Evolutionary conservation across 2,113 vertebrate genomes (phyloP).

Genomic region (Silurus asotus): DNA sequence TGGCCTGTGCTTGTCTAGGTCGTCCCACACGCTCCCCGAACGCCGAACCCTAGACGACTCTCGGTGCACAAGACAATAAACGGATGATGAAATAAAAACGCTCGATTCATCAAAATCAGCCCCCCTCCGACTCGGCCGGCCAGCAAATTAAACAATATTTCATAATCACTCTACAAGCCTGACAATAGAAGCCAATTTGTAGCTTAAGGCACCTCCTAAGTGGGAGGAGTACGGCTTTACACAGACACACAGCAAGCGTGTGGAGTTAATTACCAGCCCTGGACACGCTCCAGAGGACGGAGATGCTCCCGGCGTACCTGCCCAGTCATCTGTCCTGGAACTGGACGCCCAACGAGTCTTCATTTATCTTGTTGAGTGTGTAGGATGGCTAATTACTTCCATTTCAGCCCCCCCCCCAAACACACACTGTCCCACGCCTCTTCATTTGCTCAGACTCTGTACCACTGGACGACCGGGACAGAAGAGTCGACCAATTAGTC

Average conservation of each 20-base stretch:
- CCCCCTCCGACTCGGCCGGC: slow-evolving; percentile 70
- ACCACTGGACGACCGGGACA: slow-evolving; percentile 76
- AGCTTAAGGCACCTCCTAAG: slow-evolving; percentile 80
- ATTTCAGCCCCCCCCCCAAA: slow-evolving; percentile 75
- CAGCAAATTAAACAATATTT: slow-evolving; percentile 89
- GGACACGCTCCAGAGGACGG: slow-evolving; percentile 89
- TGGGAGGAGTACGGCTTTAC: slow-evolving; percentile 75
- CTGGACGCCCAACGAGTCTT: slow-evolving; percentile 88
- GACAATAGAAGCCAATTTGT: slow-evolving; percentile 85
- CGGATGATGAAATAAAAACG: slow-evolving; percentile 80
- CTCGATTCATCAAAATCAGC: slow-evolving; percentile 84
- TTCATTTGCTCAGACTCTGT: slow-evolving; percentile 82
- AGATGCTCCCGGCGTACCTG: slow-evolving; percentile 80
- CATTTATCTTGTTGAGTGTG: slow-evolving; percentile 94
- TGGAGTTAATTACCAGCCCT: slow-evolving; percentile 90
- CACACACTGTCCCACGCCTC: slow-evolving; percentile 50
- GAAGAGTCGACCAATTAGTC: slow-evolving; percentile 83
- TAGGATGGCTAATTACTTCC: slow-evolving; percentile 82
- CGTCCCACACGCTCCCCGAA: slow-evolving; percentile 37
- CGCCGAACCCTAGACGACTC: slow-evolving; percentile 27
- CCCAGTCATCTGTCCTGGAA: slow-evolving; percentile 84
- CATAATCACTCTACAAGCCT: slow-evolving; percentile 86
- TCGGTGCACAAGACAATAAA: slow-evolving; percentile 77
- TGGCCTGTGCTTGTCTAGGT: slow-evolving; percentile 22
- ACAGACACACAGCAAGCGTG: slow-evolving; percentile 56